These are phyloP conservation scores for Catocala sponsa DNA, from an alignment of 2,888 invertebrate species.

Conservation along the genomic window DNA sequence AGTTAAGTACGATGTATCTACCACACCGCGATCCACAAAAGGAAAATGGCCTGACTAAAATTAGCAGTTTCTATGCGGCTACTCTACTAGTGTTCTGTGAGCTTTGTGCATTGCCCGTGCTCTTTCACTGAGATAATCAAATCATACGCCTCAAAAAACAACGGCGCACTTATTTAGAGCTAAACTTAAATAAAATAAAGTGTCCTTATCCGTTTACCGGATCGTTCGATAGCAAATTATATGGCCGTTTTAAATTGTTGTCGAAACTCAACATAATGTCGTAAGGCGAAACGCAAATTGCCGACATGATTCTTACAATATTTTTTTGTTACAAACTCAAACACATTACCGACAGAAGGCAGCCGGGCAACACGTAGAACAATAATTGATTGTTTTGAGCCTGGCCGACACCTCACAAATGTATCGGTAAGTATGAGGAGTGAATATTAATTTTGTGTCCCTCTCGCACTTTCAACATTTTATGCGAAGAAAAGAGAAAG, in stretches of 20 bases:
- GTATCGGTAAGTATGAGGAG: constrained; percentile 65
- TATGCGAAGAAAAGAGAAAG: constrained; percentile 64
- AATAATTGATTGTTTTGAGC: constrained; percentile 86
- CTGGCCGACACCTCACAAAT: constrained; percentile 80
- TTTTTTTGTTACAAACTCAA: constrained; percentile 68
- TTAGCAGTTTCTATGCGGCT: constrained; percentile 37
- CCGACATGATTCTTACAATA: constrained; percentile 68
- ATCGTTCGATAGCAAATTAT: constrained; percentile 64
- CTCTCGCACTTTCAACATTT: constrained; percentile 48
- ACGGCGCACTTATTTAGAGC: constrained; percentile 70
- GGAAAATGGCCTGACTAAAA: constrained; percentile 40
- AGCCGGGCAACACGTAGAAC: constrained; percentile 80
- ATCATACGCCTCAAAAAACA: constrained; percentile 74
- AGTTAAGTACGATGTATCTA: constrained; percentile 27
- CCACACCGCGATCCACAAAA: constrained; percentile 31
- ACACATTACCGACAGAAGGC: constrained; percentile 79
- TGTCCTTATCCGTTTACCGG: constrained; percentile 45
- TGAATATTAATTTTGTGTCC: constrained; percentile 74
- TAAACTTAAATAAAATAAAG: constrained; percentile 58
- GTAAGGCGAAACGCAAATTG: constrained; percentile 66
- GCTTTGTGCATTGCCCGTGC: constrained; percentile 71
- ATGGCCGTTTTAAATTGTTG: constrained; percentile 47
- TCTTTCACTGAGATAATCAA: constrained; percentile 78
- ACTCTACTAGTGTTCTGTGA: constrained; percentile 50
- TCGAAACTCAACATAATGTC: constrained; percentile 51